A percentile compares a stretch with the other conserved stretches of the same genome.
phyloP scores from a whole-genome alignment of 1,140 invertebrate genomes.

The Heterodera schachtii region DNA sequence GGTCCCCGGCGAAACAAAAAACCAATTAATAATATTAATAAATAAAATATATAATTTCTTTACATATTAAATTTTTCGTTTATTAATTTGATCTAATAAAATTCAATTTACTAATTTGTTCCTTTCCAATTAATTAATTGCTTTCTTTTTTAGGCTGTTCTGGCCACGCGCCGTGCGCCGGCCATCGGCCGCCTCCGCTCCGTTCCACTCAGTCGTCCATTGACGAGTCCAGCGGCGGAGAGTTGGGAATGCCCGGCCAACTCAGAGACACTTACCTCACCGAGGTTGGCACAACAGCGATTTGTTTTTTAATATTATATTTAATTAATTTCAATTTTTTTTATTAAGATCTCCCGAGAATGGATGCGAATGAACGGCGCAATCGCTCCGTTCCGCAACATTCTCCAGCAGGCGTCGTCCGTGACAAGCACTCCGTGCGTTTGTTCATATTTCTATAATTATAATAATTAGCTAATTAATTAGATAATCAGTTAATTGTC shows the following conservation, averaged over 20 bases:
- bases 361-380: constrained; percentile 40
- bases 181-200: constrained; percentile 4
- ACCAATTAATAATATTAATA: too few species aligned
- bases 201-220: constrained; percentile 35
- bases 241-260: background rate
- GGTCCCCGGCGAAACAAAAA: too few species aligned
- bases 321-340: background rate
- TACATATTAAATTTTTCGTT: too few species aligned
- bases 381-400: constrained; percentile 33
- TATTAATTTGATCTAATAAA: too few species aligned
- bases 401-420: constrained; percentile 25
- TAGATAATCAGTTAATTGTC: too few species aligned
- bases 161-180: constrained; percentile 16
- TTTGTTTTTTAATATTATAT: too few species aligned
- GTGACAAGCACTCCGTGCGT: constrained; percentile 26
- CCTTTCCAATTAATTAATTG: background rate
- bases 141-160: constrained; percentile 30
- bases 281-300: background rate
- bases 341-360: constrained; percentile 35
- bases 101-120: background rate
- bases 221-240: constrained; percentile 16
- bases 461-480: too few species aligned
- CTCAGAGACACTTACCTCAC: constrained; percentile 21
- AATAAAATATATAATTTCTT: too few species aligned
- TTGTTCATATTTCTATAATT: constrained; percentile 2